Evolutionary conservation across 2,888 invertebrate species (phyloP).

Genomic region (Stramonita haemastoma): DNA sequence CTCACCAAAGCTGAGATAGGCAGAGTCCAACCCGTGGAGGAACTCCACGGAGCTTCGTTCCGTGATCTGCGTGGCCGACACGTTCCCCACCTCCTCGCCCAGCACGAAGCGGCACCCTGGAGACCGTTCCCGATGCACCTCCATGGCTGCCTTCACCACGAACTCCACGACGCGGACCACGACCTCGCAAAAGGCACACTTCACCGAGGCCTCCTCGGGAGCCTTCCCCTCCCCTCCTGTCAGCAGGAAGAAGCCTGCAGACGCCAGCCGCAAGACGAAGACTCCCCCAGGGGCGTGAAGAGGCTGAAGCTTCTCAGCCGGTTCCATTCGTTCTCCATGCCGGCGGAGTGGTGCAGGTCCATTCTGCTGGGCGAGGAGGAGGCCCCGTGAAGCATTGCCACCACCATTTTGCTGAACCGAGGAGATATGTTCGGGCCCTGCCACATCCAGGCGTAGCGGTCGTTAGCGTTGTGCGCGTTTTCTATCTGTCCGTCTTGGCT

Average conservation of each 20-base stretch:
- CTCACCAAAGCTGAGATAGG: background rate
- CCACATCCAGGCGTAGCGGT: background rate
- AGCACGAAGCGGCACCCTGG: background rate
- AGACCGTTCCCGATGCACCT: background rate
- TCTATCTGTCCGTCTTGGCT: background rate
- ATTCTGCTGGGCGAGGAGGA: background rate
- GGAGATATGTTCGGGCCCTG: background rate
- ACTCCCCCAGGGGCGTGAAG: background rate
- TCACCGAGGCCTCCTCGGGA: background rate
- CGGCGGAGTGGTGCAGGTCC: background rate
- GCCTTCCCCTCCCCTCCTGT: background rate
- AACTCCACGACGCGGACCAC: background rate
- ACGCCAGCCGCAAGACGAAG: background rate
- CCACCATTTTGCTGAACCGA: background rate
- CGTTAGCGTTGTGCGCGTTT: background rate
- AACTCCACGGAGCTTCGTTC: background rate
- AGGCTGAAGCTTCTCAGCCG: background rate
- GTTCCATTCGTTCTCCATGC: constrained; percentile 25
- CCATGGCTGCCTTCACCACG: no score
- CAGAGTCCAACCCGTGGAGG: background rate
- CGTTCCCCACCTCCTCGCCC: background rate
- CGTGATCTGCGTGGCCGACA: background rate
- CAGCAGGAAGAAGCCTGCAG: background rate
- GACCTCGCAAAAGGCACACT: constrained; percentile 14
- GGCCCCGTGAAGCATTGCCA: constrained; percentile 12